A percentile compares a stretch with the other conserved stretches of the same genome.
Evolutionary conservation across 2,113 vertebrate species (phyloP).

Genomic region (Scopus umbretta): DNA sequence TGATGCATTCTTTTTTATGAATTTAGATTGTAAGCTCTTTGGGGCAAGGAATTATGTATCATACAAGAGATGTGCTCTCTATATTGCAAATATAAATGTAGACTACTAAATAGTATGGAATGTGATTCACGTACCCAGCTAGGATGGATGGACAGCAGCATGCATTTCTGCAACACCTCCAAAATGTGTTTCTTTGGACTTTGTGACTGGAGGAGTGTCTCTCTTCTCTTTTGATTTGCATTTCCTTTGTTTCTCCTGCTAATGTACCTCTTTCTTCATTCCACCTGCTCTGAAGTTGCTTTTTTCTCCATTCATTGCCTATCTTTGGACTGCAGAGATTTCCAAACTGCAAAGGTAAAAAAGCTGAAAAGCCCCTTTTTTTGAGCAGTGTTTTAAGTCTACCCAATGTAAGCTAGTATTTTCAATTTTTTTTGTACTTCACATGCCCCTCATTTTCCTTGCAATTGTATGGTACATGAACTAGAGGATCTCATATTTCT

Average conservation of each 20-base stretch:
- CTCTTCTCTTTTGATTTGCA: rapidly evolving
- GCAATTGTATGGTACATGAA: neutral
- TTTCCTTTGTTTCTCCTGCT: neutral
- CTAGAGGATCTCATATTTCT: neutral
- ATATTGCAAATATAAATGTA: neutral
- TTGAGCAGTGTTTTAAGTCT: neutral
- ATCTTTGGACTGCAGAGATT: neutral
- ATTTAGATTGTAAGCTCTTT: constrained; percentile 45
- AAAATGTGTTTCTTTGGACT: neutral
- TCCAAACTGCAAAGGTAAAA: constrained; percentile 4
- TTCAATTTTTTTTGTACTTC: neutral
- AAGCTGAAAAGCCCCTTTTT: neutral
- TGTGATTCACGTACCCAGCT: neutral
- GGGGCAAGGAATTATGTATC: neutral
- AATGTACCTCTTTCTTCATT: neutral
- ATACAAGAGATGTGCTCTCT: neutral
- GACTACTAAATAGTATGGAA: neutral
- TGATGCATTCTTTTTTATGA: neutral
- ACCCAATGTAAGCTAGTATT: neutral
- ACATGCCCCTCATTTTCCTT: neutral
- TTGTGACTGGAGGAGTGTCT: neutral
- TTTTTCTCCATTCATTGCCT: neutral
- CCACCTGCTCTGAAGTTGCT: neutral
- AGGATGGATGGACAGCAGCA: neutral
- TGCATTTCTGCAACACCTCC: neutral